Evolutionary conservation across 2,888 invertebrate species (phyloP), one percentile per base, ranked within the genome.

Genomic region (Bembecia ichneumoniformis): DNA sequence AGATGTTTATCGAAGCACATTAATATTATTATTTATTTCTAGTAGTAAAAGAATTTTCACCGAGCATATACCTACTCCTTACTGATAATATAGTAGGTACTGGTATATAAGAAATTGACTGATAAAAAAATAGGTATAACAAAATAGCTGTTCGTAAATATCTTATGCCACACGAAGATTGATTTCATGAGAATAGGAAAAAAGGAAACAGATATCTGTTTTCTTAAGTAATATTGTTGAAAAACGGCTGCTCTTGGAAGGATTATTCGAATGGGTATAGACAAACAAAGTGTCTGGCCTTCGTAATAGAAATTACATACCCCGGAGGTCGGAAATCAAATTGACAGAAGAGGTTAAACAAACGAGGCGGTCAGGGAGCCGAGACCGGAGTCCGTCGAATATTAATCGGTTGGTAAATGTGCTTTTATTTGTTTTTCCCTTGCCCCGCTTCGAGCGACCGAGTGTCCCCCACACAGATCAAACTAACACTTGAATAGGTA

Each of bases 341-440:
- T 86, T 84, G 83, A 83, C 83, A 83, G 82, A 84, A 86, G 83
- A 84, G 82, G 83, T 83, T 87, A 82, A 79, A 82, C 84, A 83
- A 86, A 87, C 84, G 84, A 77, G 75, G 83, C 75, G 84, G 84
- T 78, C 82, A 74, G 74, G 68, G 73, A 72, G 71, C 72, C 68
- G 69, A 72, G 75, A 69, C 75, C 74, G 72, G n/a, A 47, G 48
- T 52, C 51, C 51, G 51, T 49, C 53, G 54, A 57, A 56, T 56
- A 56, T 57, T 57, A 58, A 58, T 57, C 55, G 56, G 51, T 55
- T 46, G 51, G 46, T 46, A 46, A 46, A 46, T 54, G 51, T 52
- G 51, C 51, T 52, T 54, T 54, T 55, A 53, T 55, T 53, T 53
- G 55, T 49, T 53, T 51, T 46, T 46, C 46, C 46, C 53, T 50